phyloP scores from a whole-genome alignment of 2,113 vertebrate genomes.

The Dryoscopus gambensis region DNA sequence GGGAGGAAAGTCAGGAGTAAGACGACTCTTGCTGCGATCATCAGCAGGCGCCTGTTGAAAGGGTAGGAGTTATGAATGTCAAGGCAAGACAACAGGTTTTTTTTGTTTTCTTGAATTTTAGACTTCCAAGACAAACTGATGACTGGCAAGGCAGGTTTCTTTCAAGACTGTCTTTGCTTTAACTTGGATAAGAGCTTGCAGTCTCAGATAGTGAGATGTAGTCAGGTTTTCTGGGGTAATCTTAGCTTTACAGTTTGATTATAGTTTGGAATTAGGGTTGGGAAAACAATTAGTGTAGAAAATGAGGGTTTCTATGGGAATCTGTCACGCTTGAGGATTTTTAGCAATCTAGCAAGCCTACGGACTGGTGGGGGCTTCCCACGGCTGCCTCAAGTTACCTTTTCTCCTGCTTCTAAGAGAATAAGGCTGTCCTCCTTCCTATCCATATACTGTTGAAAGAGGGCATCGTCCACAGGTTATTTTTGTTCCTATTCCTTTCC shows the following conservation, averaged over 20 bases:
- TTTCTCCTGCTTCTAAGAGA: not conserved
- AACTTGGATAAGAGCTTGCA: not conserved
- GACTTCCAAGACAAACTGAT: not conserved
- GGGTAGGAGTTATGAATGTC: not conserved
- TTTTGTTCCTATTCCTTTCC: conserved; percentile 29
- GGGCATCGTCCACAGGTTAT: not conserved
- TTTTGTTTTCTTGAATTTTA: not conserved
- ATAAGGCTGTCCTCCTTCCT: not conserved
- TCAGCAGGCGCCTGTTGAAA: not conserved
- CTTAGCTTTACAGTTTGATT: not conserved
- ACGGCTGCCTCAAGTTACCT: not conserved
- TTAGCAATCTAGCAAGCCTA: not conserved
- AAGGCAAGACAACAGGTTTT: not conserved
- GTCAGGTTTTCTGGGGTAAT: not conserved
- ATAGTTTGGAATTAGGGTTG: not conserved
- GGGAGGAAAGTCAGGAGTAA: not conserved
- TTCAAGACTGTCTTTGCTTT: not conserved
- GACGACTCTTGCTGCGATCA: not conserved
- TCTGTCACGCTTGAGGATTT: not conserved
- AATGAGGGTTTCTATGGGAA: not conserved
- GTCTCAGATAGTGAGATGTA: not conserved
- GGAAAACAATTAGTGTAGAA: not conserved
- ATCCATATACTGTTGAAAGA: not conserved
- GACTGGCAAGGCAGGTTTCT: not conserved
- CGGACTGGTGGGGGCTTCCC: not conserved